Percentiles rank a stretch among this genome's conserved stretches.
phyloP scores from a whole-genome alignment of 2,888 invertebrate species.

The Axea sp. region DNA sequence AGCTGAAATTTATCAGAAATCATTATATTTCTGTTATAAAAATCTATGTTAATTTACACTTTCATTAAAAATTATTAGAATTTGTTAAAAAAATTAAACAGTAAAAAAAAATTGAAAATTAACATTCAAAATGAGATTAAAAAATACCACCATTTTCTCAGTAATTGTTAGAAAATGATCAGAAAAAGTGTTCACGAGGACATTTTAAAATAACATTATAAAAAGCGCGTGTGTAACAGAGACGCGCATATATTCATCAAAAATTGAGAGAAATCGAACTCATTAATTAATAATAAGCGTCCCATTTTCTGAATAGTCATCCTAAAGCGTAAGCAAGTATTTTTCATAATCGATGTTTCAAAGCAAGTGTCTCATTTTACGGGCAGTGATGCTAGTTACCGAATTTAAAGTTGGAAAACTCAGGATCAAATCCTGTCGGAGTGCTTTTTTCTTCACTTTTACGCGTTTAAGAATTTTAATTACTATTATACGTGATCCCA shows the following conservation, averaged over 20 bases:
- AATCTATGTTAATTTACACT: too few species aligned
- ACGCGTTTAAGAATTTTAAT: slow-evolving; percentile 26
- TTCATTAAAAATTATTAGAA: too few species aligned
- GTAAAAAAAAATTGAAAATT: too few species aligned
- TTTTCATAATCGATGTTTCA: slow-evolving; percentile 50
- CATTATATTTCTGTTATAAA: too few species aligned
- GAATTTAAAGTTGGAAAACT: too few species aligned
- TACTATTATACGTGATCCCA: slow-evolving; percentile 18
- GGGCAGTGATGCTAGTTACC: too few species aligned
- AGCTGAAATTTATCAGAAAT: too few species aligned
- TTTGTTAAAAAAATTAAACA: too few species aligned
- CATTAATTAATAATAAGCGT: slow-evolving; percentile 39
- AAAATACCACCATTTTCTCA: too few species aligned
- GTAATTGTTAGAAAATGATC: too few species aligned
- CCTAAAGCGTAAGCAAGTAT: slow-evolving; percentile 44
- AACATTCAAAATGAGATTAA: too few species aligned
- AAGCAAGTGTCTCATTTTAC: slow-evolving; percentile 4
- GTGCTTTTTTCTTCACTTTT: slow-evolving; percentile 26
- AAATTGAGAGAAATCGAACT: slow-evolving; percentile 24
- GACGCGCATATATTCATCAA: slow-evolving; percentile 65
- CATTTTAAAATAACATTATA: slow-evolving; percentile 52
- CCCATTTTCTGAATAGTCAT: slow-evolving; percentile 47
- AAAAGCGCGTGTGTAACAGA: slow-evolving; percentile 55
- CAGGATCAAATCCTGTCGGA: slow-evolving; percentile 49
- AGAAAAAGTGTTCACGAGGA: too few species aligned